Base-by-base conservation (phyloP, 2,797 vertebrate species). In the Eulemur rubriventer region DNA sequence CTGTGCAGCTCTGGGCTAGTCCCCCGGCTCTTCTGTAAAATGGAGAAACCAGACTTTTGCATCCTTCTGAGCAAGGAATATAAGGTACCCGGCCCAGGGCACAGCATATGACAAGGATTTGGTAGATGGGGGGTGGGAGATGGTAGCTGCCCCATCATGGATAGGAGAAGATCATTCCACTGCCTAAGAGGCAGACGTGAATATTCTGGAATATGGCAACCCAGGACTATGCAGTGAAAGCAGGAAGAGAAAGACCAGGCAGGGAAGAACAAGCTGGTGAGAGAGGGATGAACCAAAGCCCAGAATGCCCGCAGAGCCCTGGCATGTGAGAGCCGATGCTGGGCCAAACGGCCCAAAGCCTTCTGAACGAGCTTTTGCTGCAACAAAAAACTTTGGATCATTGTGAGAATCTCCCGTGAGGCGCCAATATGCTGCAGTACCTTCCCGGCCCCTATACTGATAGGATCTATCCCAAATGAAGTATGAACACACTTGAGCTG, bases 261-360 rank as follows among this genome's bases (percentile, higher is more conserved):
- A 79, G 30, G 33, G 14, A 38, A 50, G 79, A 85, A 13, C 7
- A 55, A 70, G 61, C 3, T 55, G 28, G 16, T 22, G 46, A 33
- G 6, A 11, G 41, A 80, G 43, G 59, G 38, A 61, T 7, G 2
- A 69, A 38, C 18, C 0, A 0, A 7, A 87, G 70, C 50, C 50
- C 35, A 76, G 46, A 69, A 63, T 10, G 6, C 43, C 95, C 8
- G 0, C 0, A 0, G 89, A 86, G 92, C 43, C 89, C 85, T 55
- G 85, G 85, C 93, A 81, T 4, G 0, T 0, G 7, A 4, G 0
- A 89, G 52, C 52, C 57, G 8, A 46, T 0, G 0, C 11, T 35
- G 1, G 67, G 85, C 91, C 95, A 92, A 84, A 89, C 0, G 1
- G 57, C 59, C 79, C 84, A 67, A n/a, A 52, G 85, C 89, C 67